Percentiles rank a stretch among this genome's conserved stretches.
These are phyloP conservation scores for Onychomys leucogaster DNA, from an alignment of 2,797 vertebrate species.

Conservation along the genomic window DNA sequence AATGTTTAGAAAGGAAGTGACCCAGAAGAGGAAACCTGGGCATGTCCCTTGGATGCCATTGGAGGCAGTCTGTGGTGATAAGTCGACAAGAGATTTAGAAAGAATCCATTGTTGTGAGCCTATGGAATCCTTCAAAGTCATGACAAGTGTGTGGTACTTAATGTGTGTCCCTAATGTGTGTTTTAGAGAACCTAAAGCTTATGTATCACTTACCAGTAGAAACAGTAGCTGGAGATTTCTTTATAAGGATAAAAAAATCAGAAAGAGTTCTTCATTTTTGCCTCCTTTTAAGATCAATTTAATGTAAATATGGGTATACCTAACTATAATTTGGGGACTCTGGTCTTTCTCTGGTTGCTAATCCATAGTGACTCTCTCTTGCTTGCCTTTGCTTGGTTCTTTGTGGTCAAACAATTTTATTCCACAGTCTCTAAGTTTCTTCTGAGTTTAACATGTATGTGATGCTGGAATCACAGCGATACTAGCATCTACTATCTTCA, in stretches of 20 bases:
- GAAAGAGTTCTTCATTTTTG: not conserved
- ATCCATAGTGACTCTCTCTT: not conserved
- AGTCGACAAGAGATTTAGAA: not conserved
- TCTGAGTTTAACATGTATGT: not conserved
- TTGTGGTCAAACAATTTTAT: conserved; percentile 1
- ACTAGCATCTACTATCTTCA: not conserved
- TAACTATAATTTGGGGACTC: not conserved
- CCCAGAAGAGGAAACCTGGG: not conserved
- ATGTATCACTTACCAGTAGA: not conserved
- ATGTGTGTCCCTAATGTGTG: not conserved
- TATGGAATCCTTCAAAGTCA: not conserved
- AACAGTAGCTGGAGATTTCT: not conserved
- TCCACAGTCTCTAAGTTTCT: not conserved
- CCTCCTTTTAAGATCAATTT: not conserved
- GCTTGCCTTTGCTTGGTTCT: not conserved
- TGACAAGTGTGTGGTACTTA: not conserved
- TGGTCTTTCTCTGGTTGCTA: not conserved
- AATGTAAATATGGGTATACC: not conserved
- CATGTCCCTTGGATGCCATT: not conserved
- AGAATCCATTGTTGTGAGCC: not conserved
- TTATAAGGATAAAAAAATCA: not conserved
- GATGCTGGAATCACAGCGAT: not conserved
- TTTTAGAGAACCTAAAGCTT: not conserved
- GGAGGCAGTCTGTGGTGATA: not conserved
- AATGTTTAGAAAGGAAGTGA: not conserved